Evolutionary conservation across 1,140 invertebrate species (phyloP).

Genomic region (Diplogasteroides magnus): DNA sequence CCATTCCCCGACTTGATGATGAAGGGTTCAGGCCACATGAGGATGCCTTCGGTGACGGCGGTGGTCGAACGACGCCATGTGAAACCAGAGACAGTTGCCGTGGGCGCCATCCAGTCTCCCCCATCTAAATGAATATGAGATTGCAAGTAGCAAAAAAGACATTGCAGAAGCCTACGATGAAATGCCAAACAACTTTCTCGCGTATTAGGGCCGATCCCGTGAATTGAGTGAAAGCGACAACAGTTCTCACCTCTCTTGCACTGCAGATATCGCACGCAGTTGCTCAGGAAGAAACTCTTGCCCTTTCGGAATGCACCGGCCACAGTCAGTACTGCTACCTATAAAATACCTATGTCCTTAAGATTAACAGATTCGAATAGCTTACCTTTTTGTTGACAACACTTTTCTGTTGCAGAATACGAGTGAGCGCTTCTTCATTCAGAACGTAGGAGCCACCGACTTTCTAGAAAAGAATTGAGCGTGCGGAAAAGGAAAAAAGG

Average conservation of each 20-base stretch:
- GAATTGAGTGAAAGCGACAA: too few relatives aligned
- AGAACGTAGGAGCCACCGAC: not conserved
- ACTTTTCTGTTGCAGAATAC: not conserved
- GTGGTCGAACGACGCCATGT: slow-evolving; percentile 45
- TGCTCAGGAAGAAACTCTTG: slow-evolving; percentile 81
- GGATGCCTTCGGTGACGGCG: slow-evolving; percentile 58
- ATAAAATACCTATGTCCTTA: not conserved
- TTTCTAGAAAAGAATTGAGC: not conserved
- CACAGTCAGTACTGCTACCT: slow-evolving; percentile 83
- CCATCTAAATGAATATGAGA: too few relatives aligned
- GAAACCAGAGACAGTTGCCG: not conserved
- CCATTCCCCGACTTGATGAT: slow-evolving; percentile 17
- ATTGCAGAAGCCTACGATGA: too few relatives aligned
- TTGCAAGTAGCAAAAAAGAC: too few relatives aligned
- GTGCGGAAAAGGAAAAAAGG: not conserved
- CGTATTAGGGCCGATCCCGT: too few relatives aligned
- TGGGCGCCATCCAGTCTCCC: not conserved
- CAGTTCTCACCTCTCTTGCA: not conserved
- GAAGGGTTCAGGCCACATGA: slow-evolving; percentile 60
- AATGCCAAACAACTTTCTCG: too few relatives aligned
- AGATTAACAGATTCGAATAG: too few relatives aligned
- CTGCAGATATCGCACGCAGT: slow-evolving; percentile 72
- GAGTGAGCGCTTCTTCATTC: not conserved
- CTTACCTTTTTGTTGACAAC: not conserved
- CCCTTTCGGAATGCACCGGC: slow-evolving; percentile 90